Conservation (phyloP, 2,113 vertebrate genomes). For the Ahaetulla prasina region DNA sequence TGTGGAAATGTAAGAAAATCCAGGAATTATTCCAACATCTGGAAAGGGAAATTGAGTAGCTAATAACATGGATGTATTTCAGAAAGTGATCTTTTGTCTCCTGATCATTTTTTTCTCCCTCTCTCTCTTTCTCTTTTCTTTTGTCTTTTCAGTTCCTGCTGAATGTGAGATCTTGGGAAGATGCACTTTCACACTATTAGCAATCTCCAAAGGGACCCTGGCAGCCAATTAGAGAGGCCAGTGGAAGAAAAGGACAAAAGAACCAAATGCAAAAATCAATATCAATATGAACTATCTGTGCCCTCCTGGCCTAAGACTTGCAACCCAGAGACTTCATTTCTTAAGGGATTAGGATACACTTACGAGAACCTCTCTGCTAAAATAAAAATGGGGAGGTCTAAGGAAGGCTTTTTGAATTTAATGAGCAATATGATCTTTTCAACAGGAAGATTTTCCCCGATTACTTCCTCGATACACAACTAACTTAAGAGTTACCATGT, state of each 20-base stretch:
- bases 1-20: constrained; percentile 22
- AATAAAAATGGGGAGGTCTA: constrained; percentile 3
- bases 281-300: constrained; percentile 27
- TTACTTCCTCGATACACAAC: constrained; percentile 2
- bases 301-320: constrained; percentile 19
- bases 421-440: constrained; percentile 23
- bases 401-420: constrained; percentile 16
- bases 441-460: neutral
- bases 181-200: constrained; percentile 40
- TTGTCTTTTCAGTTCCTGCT: constrained; percentile 29
- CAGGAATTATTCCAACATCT: constrained; percentile 30
- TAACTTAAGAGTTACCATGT: constrained; percentile 1
- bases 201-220: constrained; percentile 32
- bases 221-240: constrained; percentile 21
- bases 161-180: constrained; percentile 30
- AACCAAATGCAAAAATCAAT: constrained; percentile 31
- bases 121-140: neutral
- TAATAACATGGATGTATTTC: constrained; percentile 30
- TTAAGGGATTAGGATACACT: constrained; percentile 24
- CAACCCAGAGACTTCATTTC: constrained; percentile 24
- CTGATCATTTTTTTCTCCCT: neutral
- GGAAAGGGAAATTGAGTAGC: constrained; percentile 20
- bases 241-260: constrained; percentile 24
- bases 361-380: constrained; percentile 2
- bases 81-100: constrained; percentile 22